Evolutionary conservation across 37 sponge, comb jelly and placozoan species (phyloP).

Genomic region (Ephydatia muelleri): DNA sequence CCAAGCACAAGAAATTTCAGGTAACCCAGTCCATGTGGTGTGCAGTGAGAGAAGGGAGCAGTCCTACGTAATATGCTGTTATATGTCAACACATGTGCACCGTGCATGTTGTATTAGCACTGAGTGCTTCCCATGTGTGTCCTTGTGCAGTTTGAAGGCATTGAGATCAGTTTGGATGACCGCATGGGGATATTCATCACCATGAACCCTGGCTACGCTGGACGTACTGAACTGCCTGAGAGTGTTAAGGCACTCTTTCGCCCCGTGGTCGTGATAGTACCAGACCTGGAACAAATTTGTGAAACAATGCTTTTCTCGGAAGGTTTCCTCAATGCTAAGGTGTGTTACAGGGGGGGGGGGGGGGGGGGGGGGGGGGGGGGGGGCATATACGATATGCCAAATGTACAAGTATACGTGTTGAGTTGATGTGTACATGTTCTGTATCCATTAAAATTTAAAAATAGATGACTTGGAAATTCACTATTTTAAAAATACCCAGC

Average conservation of each 20-base stretch:
- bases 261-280: slow-evolving; percentile 99
- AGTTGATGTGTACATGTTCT: too few relatives aligned
- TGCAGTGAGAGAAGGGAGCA: neutral
- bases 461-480: too few relatives aligned
- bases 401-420: slow-evolving; percentile 2
- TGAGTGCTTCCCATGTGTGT: neutral
- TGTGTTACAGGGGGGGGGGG: neutral
- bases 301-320: slow-evolving; percentile 99
- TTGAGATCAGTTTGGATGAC: slow-evolving; percentile 92
- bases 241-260: slow-evolving; percentile 99
- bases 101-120: neutral
- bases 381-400: neutral
- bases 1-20: slow-evolving; percentile 92
- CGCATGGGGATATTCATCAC: slow-evolving; percentile 99
- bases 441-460: too few relatives aligned
- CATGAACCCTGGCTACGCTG: slow-evolving; percentile 99
- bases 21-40: slow-evolving; percentile 21
- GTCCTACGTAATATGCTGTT: too few relatives aligned
- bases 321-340: slow-evolving; percentile 97
- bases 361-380: too few relatives aligned
- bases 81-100: too few relatives aligned
- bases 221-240: slow-evolving; percentile 99
- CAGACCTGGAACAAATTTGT: slow-evolving; percentile 97
- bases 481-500: too few relatives aligned
- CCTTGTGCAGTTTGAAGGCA: slow-evolving; percentile 86